phyloP scores from a whole-genome alignment of 2,113 vertebrate genomes.

The Willisornis vidua region DNA sequence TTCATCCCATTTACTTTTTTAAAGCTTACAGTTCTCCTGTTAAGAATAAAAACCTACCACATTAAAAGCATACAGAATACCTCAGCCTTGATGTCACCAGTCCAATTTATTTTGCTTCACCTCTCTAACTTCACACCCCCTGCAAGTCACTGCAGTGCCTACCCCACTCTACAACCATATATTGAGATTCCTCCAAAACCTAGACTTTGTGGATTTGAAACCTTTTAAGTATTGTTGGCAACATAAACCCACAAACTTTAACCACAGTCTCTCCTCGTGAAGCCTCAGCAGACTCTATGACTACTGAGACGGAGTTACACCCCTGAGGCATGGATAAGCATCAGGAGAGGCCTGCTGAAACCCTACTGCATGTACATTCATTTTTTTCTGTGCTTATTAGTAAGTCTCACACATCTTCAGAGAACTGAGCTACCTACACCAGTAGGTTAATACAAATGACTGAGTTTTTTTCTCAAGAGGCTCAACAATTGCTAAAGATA shows the following conservation, averaged over 20 bases:
- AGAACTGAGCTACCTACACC: not conserved
- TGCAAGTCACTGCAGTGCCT: not conserved
- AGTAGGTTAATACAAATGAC: not conserved
- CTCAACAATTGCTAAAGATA: not conserved
- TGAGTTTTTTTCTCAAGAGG: not conserved
- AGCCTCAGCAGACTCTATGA: not conserved
- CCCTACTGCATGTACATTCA: not conserved
- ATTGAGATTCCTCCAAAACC: not conserved
- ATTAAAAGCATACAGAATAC: not conserved
- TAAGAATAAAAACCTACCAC: not conserved
- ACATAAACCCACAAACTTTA: not conserved
- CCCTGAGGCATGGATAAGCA: not conserved
- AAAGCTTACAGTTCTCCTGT: not conserved
- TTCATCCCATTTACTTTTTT: not conserved
- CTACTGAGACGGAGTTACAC: not conserved
- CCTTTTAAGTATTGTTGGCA: not conserved
- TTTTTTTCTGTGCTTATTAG: not conserved
- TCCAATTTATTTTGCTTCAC: not conserved
- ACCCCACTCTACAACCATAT: not conserved
- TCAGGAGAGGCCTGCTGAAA: not conserved
- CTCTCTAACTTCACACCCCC: not conserved
- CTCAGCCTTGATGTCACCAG: fast-evolving
- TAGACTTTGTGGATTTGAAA: not conserved
- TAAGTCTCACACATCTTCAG: not conserved
- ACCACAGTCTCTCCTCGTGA: not conserved